Percentiles rank a stretch among this genome's conserved stretches.
phyloP scores from a whole-genome alignment of 2,888 invertebrate genomes.

The Stratiomys singularior region DNA sequence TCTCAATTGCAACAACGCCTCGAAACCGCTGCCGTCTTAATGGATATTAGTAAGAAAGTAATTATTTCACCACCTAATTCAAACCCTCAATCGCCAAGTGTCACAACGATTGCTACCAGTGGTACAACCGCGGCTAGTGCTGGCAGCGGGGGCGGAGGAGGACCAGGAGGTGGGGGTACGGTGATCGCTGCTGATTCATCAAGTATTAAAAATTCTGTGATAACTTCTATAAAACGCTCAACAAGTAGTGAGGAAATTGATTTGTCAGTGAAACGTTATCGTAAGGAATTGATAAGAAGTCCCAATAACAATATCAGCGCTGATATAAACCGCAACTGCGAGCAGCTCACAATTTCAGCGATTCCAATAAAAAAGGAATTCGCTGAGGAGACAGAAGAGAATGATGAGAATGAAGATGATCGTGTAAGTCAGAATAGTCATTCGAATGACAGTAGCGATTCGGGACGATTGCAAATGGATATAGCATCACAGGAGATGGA shows the following conservation, averaged over 20 bases:
- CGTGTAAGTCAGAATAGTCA: conserved; percentile 61
- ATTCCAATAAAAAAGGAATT: conserved; percentile 23
- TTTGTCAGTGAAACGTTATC: conserved; percentile 53
- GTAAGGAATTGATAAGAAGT: conserved; percentile 42
- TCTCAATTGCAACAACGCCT: conserved; percentile 63
- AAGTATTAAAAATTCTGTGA: conserved; percentile 66
- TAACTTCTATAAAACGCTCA: conserved; percentile 61
- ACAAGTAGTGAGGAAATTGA: conserved; percentile 54
- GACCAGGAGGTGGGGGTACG: conserved; percentile 34
- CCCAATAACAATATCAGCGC: conserved; percentile 50
- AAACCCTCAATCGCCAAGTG: conserved; percentile 57
- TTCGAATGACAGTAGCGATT: conserved; percentile 71
- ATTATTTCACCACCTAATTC: conserved; percentile 65
- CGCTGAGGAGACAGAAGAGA: conserved; percentile 31
- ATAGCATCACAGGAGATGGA: conserved; percentile 66
- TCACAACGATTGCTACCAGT: conserved; percentile 47
- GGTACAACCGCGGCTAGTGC: conserved; percentile 31
- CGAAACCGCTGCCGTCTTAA: conserved; percentile 65
- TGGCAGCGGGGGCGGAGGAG: conserved; percentile 51
- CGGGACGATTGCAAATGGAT: conserved; percentile 79
- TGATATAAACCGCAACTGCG: conserved; percentile 47
- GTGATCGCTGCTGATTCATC: conserved; percentile 55
- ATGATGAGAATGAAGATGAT: conserved; percentile 40
- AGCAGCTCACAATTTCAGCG: conserved; percentile 13
- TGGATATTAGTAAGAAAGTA: conserved; percentile 66